Percentiles rank a stretch among this genome's conserved stretches.
phyloP scores from a whole-genome alignment of 2,888 invertebrate species.

The Scrobipalpa atriplicella region DNA sequence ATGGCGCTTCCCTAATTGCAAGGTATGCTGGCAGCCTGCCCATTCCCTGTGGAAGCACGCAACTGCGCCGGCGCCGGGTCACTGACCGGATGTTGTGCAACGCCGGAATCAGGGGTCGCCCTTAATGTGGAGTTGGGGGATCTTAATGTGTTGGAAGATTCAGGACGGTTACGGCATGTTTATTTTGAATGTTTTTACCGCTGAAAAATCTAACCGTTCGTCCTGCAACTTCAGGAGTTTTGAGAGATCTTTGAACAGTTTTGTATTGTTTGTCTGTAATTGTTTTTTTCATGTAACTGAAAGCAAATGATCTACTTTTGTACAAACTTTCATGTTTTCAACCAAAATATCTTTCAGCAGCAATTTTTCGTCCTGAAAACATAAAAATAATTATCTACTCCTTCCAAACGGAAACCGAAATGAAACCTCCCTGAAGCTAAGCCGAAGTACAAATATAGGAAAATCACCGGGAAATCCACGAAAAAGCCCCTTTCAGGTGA shows the following conservation, averaged over 20 bases:
- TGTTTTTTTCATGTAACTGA: no score
- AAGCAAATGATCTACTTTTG: no score
- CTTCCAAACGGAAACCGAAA: not conserved
- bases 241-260: no score
- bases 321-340: no score
- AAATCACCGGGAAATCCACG: not conserved
- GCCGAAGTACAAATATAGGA: not conserved
- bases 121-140: slow-evolving; percentile 7
- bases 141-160: not conserved
- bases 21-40: slow-evolving; percentile 18
- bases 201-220: no score
- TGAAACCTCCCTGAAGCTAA: not conserved
- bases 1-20: slow-evolving; percentile 19
- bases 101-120: not conserved
- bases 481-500: not conserved
- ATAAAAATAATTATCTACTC: no score
- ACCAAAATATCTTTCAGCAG: no score
- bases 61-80: not conserved
- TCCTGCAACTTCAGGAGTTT: no score
- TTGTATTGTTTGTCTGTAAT: no score
- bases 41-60: not conserved
- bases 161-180: not conserved
- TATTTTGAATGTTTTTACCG: no score
- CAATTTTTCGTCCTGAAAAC: no score
- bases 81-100: slow-evolving; percentile 21